Percentiles rank a stretch among this genome's conserved stretches.
These are phyloP conservation scores for Pelochelys cantorii DNA, from an alignment of 2,797 vertebrate genomes.

Conservation along the genomic window DNA sequence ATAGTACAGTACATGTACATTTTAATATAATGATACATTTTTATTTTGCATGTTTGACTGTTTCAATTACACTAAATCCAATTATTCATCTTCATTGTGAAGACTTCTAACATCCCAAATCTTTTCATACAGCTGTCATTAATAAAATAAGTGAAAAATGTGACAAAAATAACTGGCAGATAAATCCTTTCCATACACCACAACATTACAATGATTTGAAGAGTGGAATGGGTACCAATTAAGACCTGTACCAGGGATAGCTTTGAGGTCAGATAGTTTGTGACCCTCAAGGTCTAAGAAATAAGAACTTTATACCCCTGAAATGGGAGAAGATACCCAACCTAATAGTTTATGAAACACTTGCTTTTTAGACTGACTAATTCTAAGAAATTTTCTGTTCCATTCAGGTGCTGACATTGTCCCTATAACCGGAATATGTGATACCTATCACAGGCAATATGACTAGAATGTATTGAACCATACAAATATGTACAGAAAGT, in stretches of 20 bases:
- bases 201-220: not conserved
- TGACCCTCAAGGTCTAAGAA: not conserved
- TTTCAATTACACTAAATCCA: constrained; percentile 45
- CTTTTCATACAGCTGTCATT: constrained; percentile 14
- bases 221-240: not conserved
- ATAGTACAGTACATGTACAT: not conserved
- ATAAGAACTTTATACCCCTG: not conserved
- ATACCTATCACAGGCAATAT: not conserved
- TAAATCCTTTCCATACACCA: not conserved
- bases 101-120: constrained; percentile 16
- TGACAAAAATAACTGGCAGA: accelerated
- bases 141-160: not conserved
- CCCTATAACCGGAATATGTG: not conserved
- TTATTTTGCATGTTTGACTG: constrained; percentile 62
- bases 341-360: not conserved
- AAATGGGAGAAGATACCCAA: not conserved
- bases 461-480: not conserved
- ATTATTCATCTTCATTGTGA: constrained; percentile 36
- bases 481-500: not conserved
- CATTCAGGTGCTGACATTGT: not conserved
- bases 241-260: not conserved
- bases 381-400: not conserved
- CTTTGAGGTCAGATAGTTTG: not conserved
- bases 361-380: not conserved
- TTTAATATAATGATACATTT: not conserved